These are phyloP conservation scores for Dicerorhinus sumatrensis DNA, from an alignment of 2,113 vertebrate genomes.

Conservation along the genomic window DNA sequence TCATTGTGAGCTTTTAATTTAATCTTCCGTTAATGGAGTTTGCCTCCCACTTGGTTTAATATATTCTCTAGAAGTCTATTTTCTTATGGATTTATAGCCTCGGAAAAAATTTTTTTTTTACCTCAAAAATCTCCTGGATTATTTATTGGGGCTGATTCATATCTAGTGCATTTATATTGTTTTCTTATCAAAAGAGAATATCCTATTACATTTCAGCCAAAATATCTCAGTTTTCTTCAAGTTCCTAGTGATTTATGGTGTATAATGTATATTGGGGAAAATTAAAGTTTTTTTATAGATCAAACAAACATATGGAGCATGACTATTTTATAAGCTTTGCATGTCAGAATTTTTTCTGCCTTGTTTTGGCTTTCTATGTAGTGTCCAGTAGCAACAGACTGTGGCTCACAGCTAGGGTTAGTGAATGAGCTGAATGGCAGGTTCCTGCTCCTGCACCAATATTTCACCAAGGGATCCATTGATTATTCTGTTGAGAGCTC, in stretches of 20 bases:
- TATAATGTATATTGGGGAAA: conserved; percentile 60
- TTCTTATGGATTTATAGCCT: conserved; percentile 70
- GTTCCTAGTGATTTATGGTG: conserved; percentile 71
- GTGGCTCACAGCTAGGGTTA: background rate
- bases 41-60: conserved; percentile 65
- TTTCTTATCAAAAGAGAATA: conserved; percentile 77
- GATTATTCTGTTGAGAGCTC: background rate
- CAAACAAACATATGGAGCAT: conserved; percentile 55
- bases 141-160: conserved; percentile 67
- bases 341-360: background rate
- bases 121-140: conserved; percentile 65
- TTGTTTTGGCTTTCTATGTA: background rate
- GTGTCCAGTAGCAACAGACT: background rate
- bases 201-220: conserved; percentile 78
- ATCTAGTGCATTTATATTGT: conserved; percentile 70
- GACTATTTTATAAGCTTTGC: background rate
- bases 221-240: conserved; percentile 80
- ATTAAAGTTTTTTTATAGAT: conserved; percentile 75
- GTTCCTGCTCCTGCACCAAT: background rate
- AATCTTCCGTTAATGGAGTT: conserved; percentile 77
- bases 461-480: background rate
- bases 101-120: conserved; percentile 64
- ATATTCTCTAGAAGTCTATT: conserved; percentile 70
- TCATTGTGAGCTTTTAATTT: conserved; percentile 72
- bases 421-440: background rate